Evolutionary conservation across 2,113 vertebrate genomes (phyloP).

Genomic region (Euleptes europaea): DNA sequence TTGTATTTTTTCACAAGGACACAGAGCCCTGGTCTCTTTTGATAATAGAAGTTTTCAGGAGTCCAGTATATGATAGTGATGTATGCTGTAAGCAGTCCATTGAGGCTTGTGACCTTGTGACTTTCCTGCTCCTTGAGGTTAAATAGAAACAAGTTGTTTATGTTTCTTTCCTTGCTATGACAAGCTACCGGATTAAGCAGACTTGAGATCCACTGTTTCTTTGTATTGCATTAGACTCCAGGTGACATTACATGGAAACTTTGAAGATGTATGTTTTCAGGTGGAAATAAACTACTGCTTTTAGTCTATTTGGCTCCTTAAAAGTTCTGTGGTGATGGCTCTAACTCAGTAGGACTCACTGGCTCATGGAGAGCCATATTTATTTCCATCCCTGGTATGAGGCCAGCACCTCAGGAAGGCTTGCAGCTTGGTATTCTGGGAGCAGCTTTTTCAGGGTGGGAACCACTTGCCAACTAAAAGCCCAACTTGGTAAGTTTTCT

Average conservation of each 20-base stretch:
- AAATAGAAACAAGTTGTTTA: accelerated
- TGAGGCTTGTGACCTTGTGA: background rate
- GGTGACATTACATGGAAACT: background rate
- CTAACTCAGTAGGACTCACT: background rate
- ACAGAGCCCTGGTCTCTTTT: background rate
- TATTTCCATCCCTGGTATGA: no score
- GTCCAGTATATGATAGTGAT: background rate
- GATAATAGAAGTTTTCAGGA: background rate
- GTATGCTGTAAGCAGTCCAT: background rate
- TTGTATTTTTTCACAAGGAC: background rate
- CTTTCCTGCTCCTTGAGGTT: background rate
- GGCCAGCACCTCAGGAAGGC: no score
- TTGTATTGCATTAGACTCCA: background rate
- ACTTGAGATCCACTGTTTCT: background rate
- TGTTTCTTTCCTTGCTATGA: background rate
- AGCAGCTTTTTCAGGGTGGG: no score
- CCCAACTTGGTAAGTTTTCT: no score
- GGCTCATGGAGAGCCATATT: no score
- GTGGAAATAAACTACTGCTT: background rate
- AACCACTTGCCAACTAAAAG: no score
- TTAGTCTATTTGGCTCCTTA: background rate
- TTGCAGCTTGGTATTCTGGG: no score
- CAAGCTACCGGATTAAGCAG: background rate
- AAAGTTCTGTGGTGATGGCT: background rate
- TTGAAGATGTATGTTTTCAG: background rate